Base-by-base conservation (phyloP, 2,888 invertebrate species). In the Sicus ferrugineus region DNA sequence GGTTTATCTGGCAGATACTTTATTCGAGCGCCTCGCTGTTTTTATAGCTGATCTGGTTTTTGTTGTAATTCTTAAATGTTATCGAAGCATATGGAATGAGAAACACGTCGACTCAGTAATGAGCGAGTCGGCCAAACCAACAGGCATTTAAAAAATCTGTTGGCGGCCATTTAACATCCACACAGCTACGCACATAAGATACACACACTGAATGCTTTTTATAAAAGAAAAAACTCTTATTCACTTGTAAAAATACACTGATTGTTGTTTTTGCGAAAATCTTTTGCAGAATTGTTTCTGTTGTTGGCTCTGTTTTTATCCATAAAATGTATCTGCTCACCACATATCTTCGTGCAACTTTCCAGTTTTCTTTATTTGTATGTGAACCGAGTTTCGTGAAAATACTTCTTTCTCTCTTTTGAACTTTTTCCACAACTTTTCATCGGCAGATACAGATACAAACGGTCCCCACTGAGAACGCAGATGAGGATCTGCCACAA, bases 401-500 rank as follows among this genome's bases (percentile, higher is more conserved):
- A 56, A 30, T 30, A 56, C 30, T 30, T 16, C 30, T 30, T 56
- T 30, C 19, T n/a, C 6, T 56, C 19, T 56, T 30, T 56, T 28
- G 2, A 56, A 56, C 26, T n/a, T 56, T 56, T n/a, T 56, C 19
- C 56, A 56, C 56, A 30, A 56, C 19, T 28, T 56, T 56, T 30
- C n/a, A 21, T n/a, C 56, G 30, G 26, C 30, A 30, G 5, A 28
- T 14, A 30, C 28, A 30, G 16, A 26, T 16, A 56, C 56, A 30
- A 30, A 56, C 30, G 30, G n/a, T 42, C 42, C 16, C 3, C 42
- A 16, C 9, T 21, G 59, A 7, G 3, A 31, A n/a, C 30, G n/a
- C 30, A 16, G 56, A 56, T 30, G 56, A 56, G 56, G 56, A 56
- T 56, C 56, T 56, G 56, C n/a, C 30, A n/a, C 16, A 56, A 56